Percentiles rank a stretch among this genome's conserved stretches.
phyloP scores from a whole-genome alignment of 2,888 invertebrate genomes.

The Patella depressa region DNA sequence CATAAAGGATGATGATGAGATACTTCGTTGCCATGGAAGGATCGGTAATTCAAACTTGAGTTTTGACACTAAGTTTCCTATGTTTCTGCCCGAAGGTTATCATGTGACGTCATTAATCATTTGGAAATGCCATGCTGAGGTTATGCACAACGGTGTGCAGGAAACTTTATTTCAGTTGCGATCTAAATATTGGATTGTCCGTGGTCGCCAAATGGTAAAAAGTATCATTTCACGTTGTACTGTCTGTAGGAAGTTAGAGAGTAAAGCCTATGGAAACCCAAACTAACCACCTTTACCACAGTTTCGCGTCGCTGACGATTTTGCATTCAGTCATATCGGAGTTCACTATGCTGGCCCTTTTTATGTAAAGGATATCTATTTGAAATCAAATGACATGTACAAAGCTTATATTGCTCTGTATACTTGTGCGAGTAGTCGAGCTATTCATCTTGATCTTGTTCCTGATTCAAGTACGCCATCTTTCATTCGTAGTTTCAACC shows the following conservation, averaged over 20 bases:
- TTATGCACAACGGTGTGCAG: slow-evolving; percentile 2
- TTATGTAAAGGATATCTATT: background rate
- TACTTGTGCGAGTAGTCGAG: background rate
- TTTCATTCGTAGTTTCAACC: background rate
- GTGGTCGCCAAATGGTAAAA: background rate
- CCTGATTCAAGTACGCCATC: background rate
- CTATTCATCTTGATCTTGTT: background rate
- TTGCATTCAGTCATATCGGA: background rate
- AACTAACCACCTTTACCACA: background rate
- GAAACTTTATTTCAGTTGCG: slow-evolving; percentile 3
- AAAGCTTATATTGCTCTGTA: background rate
- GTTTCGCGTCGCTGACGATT: background rate
- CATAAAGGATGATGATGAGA: background rate
- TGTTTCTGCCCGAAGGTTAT: background rate
- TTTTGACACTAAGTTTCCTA: background rate
- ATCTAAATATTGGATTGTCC: background rate
- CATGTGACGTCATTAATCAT: background rate
- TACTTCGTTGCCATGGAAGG: background rate
- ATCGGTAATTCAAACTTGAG: background rate
- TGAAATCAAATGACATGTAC: background rate
- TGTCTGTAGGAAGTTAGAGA: background rate
- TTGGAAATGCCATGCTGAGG: background rate
- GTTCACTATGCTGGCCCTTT: background rate
- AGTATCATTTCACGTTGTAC: background rate
- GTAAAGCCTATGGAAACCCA: background rate